Base-by-base conservation (phyloP, 2,888 invertebrate species). In the Nymphalis polychloros region DNA sequence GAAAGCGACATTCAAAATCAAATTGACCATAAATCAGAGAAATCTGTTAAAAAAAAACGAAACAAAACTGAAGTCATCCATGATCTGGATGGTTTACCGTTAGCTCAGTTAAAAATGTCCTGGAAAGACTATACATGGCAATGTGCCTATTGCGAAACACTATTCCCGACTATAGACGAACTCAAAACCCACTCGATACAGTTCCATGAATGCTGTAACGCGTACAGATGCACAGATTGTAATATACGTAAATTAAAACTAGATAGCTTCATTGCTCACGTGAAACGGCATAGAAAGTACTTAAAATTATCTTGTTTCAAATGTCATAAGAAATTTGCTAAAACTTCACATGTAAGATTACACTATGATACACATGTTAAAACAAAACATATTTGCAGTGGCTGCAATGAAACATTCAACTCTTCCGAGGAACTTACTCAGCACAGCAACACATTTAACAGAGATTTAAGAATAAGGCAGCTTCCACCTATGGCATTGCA, bases 211-310 rank as follows among this genome's bases (percentile, higher is more conserved):
- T 93, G 94, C 71, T 92, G 94, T 62, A 93, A 94, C 19, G 93
- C 94, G 53, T 95, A 94, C 78, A 90, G 93, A 77, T 96, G 96
- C 78, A 93, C 93, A 0, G 94, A 95, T 76, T 96, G 96, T 74
- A 86, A 87, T 57, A 73, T 77, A 1, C 79, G 83, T 2, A 89
- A 85, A 64, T 67, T 85, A 50, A 68, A 77, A 16, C 75, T 90
- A 0, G 82, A 88, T 23, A 80, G 75, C 17, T 89, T 88, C 48
- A 19, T 89, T 2, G 70, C 80, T 6, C 96, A 96, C 75, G 93
- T 95, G 0, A 92, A 92, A 76, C 87, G 92, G 41, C 95, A 95
- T 77, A 91, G 93, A 69, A 92, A 93, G 63, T 92, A 93, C 68
- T 84, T 95, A 17, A 94, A 94, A 81, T 93, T 81, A 16, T 87